phyloP scores from a whole-genome alignment of 2,113 vertebrate genomes.

The Proteles cristata region DNA sequence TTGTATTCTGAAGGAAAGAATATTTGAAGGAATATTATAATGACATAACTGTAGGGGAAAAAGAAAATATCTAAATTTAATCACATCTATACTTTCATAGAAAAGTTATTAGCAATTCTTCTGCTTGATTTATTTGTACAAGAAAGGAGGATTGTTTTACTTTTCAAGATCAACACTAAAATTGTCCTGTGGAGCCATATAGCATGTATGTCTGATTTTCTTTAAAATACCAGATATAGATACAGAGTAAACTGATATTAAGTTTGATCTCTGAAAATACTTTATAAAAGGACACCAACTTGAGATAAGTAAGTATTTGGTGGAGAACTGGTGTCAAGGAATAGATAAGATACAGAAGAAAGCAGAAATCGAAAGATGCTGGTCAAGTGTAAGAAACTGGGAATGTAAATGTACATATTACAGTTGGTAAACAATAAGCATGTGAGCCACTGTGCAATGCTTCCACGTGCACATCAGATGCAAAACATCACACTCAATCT shows the following conservation, averaged over 20 bases:
- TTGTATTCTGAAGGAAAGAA: not conserved
- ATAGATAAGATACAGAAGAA: not conserved
- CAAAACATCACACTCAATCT: not conserved
- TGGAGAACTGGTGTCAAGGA: not conserved
- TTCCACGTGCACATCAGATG: not conserved
- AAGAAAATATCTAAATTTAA: not conserved
- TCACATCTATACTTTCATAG: not conserved
- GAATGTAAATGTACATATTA: fast-evolving
- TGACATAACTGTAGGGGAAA: not conserved
- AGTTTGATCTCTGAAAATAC: not conserved
- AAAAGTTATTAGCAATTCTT: not conserved
- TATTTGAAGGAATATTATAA: not conserved
- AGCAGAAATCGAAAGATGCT: not conserved
- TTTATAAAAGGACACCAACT: not conserved
- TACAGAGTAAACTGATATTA: not conserved
- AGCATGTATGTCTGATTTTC: not conserved
- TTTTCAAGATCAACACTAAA: not conserved
- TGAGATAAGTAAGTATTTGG: not conserved
- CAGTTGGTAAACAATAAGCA: not conserved
- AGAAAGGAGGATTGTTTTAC: not conserved
- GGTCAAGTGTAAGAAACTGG: not conserved
- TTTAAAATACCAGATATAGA: not conserved
- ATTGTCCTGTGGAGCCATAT: not conserved
- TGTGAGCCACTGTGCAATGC: not conserved
- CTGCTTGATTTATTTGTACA: not conserved